These are phyloP conservation scores for Lydus trimaculatus DNA, from an alignment of 2,888 invertebrate genomes.

Conservation along the genomic window DNA sequence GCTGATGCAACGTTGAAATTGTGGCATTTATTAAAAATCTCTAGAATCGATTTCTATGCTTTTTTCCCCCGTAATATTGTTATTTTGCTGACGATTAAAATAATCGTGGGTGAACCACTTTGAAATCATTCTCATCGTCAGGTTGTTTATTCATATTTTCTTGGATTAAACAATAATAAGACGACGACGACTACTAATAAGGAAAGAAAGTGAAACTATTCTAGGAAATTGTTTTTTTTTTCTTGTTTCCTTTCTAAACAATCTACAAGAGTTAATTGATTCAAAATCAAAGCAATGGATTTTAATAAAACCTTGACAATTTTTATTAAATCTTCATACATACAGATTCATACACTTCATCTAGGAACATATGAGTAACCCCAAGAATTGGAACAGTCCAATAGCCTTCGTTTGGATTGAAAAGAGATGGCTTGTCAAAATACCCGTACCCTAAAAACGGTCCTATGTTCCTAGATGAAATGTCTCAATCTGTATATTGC, in stretches of 20 bases:
- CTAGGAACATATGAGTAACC: no score
- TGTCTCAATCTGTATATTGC: neutral
- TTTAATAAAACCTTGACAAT: neutral
- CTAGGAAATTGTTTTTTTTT: neutral
- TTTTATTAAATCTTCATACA: no score
- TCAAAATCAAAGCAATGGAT: neutral
- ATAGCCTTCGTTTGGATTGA: no score
- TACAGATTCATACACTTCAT: no score
- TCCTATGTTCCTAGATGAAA: no score
- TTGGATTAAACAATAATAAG: neutral
- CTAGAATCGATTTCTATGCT: no score
- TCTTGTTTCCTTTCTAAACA: neutral
- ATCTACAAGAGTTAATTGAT: neutral
- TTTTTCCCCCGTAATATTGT: neutral
- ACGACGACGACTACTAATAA: neutral
- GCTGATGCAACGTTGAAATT: no score
- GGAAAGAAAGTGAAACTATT: conserved; percentile 1
- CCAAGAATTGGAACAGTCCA: no score
- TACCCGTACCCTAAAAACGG: no score
- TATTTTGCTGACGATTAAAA: no score
- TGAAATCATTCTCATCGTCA: neutral
- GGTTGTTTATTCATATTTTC: neutral
- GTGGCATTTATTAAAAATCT: no score
- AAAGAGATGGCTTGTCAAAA: no score
- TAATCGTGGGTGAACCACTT: neutral